Conservation (phyloP, 2,113 vertebrate genomes). For the Bubalus kerabau region DNA sequence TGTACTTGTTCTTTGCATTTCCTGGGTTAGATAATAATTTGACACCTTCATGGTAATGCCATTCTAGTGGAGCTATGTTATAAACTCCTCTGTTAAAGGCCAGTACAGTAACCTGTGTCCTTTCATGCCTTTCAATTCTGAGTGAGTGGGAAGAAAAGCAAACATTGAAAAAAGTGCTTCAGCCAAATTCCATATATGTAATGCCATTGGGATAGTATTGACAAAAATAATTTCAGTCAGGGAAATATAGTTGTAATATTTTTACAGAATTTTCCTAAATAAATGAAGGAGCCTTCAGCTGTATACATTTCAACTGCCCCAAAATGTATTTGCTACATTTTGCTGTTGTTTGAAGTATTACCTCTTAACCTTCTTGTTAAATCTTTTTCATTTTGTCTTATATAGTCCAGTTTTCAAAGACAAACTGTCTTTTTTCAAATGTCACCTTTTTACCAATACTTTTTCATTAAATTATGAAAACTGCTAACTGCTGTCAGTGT, state of each 20-base stretch:
- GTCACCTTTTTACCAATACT: slow-evolving; percentile 87
- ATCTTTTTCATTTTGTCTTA: slow-evolving; percentile 80
- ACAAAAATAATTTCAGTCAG: slow-evolving; percentile 75
- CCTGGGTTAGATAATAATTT: slow-evolving; percentile 71
- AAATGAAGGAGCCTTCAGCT: slow-evolving; percentile 82
- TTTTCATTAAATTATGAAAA: slow-evolving; percentile 91
- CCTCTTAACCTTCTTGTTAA: slow-evolving; percentile 81
- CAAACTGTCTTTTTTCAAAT: slow-evolving; percentile 84
- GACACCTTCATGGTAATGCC: slow-evolving; percentile 53
- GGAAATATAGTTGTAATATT: slow-evolving; percentile 77
- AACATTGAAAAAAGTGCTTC: slow-evolving; percentile 78
- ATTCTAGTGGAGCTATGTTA: slow-evolving; percentile 30
- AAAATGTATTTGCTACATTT: slow-evolving; percentile 83
- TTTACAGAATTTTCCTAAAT: slow-evolving; percentile 79
- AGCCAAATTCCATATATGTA: slow-evolving; percentile 71
- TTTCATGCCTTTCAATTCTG: slow-evolving; percentile 66
- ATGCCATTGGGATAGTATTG: slow-evolving; percentile 75
- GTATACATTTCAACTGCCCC: slow-evolving; percentile 78
- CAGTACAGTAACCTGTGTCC: slow-evolving; percentile 36
- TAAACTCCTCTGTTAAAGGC: slow-evolving; percentile 59
- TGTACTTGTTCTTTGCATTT: slow-evolving; percentile 63
- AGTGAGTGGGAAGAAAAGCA: slow-evolving; percentile 58
- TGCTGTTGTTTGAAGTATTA: slow-evolving; percentile 85
- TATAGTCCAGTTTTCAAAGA: slow-evolving; percentile 82
- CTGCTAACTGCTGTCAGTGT: slow-evolving; percentile 78